Percentiles rank a stretch among this genome's conserved stretches.
phyloP scores from a whole-genome alignment of 2,113 vertebrate species.

The Atherinomorus stipes region DNA sequence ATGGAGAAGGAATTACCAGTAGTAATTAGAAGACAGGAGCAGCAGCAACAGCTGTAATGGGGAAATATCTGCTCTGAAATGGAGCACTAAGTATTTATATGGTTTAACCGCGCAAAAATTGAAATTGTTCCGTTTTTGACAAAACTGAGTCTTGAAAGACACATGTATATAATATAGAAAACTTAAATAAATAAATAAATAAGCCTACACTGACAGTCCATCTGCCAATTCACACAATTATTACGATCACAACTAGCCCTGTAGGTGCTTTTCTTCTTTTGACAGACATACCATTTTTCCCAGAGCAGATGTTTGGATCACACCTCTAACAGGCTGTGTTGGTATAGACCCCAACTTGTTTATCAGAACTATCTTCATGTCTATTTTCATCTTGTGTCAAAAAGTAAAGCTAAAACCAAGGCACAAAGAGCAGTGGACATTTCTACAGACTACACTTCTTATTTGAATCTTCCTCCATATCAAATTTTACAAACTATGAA shows the following conservation, averaged over 20 bases:
- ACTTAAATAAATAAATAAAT: background rate
- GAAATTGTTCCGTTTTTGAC: too few relatives aligned
- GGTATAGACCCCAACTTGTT: slow-evolving; percentile 59
- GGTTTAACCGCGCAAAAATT: too few relatives aligned
- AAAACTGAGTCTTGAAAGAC: background rate
- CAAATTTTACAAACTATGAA: background rate
- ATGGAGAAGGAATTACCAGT: too few relatives aligned
- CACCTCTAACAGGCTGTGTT: slow-evolving; percentile 40
- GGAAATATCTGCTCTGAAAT: background rate
- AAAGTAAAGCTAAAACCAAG: slow-evolving; percentile 41
- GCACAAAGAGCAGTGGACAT: background rate
- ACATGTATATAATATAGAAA: too few relatives aligned
- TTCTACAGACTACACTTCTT: slow-evolving; percentile 1
- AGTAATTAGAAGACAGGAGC: too few relatives aligned
- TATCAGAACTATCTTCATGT: slow-evolving; percentile 48
- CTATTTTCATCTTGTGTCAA: slow-evolving; percentile 60
- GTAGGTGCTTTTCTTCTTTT: slow-evolving; percentile 16
- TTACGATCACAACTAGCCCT: slow-evolving; percentile 9
- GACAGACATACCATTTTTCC: slow-evolving; percentile 47
- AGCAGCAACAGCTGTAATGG: background rate
- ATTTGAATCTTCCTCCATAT: background rate
- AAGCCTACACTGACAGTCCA: background rate
- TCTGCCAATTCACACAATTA: slow-evolving; percentile 5
- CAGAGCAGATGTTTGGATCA: slow-evolving; percentile 66
- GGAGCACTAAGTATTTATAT: too few relatives aligned